Percentiles rank a stretch among this genome's conserved stretches.
phyloP scores from a whole-genome alignment of 1,140 invertebrate genomes.

The Bombyx mori region DNA sequence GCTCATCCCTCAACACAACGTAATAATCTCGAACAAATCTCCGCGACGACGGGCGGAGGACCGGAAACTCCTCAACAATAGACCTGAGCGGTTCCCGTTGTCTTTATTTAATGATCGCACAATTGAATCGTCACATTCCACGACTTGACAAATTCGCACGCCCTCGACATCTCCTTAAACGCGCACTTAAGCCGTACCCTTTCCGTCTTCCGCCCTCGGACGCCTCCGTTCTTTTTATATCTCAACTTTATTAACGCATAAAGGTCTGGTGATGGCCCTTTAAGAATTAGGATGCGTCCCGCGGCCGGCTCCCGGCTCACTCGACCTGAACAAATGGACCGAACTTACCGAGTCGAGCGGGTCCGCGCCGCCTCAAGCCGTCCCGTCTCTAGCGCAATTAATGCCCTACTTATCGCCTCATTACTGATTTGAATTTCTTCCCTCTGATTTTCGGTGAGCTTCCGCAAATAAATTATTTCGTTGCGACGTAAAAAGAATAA shows the following conservation, averaged over 20 bases:
- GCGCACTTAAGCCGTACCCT: slow-evolving; percentile 64
- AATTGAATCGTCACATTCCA: slow-evolving; percentile 48
- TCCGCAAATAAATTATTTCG: neutral
- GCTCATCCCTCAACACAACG: neutral
- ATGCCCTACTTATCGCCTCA: slow-evolving; percentile 39
- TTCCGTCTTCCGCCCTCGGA: slow-evolving; percentile 58
- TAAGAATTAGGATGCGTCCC: slow-evolving; percentile 68
- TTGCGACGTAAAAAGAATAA: neutral
- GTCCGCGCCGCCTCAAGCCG: slow-evolving; percentile 13
- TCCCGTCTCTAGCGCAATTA: slow-evolving; percentile 47
- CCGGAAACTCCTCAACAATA: slow-evolving; percentile 18
- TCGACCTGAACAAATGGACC: slow-evolving; percentile 60
- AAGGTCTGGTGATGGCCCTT: slow-evolving; percentile 68
- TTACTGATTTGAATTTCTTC: slow-evolving; percentile 46
- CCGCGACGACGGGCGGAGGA: slow-evolving; percentile 12
- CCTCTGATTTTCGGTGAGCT: neutral
- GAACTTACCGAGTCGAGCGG: slow-evolving; percentile 25
- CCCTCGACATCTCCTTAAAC: slow-evolving; percentile 63
- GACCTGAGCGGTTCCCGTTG: slow-evolving; percentile 20
- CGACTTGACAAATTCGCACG: slow-evolving; percentile 66
- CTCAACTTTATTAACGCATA: slow-evolving; percentile 70
- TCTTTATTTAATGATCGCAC: slow-evolving; percentile 62
- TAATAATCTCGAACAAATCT: slow-evolving; percentile 18
- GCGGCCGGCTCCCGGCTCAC: slow-evolving; percentile 34
- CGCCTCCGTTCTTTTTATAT: slow-evolving; percentile 68